Conservation (phyloP, 1,140 invertebrate genomes). For the Theocolax elegans region DNA sequence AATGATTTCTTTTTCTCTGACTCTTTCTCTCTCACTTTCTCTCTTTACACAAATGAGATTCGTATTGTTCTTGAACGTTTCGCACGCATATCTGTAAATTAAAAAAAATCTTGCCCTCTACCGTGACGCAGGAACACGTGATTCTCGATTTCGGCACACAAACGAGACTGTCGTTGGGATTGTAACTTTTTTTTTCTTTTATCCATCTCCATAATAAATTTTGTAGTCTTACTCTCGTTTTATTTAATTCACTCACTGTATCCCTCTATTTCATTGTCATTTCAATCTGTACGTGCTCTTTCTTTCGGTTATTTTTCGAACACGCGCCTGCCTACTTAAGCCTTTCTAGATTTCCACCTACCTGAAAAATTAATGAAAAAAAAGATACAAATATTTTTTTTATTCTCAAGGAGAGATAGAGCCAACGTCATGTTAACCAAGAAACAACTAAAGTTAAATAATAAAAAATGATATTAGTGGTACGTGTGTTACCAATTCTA, state of each 20-base stretch:
- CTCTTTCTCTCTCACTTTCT: slow-evolving; percentile 31
- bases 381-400: too few species aligned
- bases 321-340: too few species aligned
- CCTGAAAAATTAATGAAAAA: slow-evolving; percentile 60
- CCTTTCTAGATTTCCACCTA: too few species aligned
- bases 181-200: slow-evolving; percentile 40
- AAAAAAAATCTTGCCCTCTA: slow-evolving; percentile 42
- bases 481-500: background rate
- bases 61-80: background rate
- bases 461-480: background rate
- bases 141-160: slow-evolving; percentile 43
- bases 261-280: slow-evolving; percentile 46
- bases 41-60: slow-evolving; percentile 1
- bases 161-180: slow-evolving; percentile 51
- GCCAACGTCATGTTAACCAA: background rate
- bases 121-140: slow-evolving; percentile 57
- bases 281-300: too few species aligned
- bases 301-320: slow-evolving; percentile 60
- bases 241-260: slow-evolving; percentile 16
- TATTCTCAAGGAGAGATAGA: too few species aligned
- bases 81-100: slow-evolving; percentile 2
- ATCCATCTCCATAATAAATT: slow-evolving; percentile 34
- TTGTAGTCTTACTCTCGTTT: slow-evolving; percentile 49
- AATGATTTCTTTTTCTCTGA: slow-evolving; percentile 22
- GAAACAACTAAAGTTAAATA: background rate